phyloP scores from a whole-genome alignment of 2,797 vertebrate species.

The Myotis vivesi region DNA sequence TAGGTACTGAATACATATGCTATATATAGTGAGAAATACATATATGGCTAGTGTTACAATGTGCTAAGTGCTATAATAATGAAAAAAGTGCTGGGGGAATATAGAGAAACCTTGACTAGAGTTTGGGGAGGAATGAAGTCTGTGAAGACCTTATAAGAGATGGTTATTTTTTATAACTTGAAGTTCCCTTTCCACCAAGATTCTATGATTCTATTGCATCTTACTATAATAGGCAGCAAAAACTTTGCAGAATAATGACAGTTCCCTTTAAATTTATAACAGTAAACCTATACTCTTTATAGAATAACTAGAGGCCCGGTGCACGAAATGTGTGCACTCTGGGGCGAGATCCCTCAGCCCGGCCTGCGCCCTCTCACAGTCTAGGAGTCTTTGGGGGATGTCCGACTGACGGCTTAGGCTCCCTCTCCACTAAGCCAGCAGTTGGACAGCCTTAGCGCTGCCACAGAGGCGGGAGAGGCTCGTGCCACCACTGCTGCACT shows the following conservation, averaged over 20 bases:
- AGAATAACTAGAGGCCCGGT: not conserved
- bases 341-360: rapidly evolving
- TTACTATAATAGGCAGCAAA: not conserved
- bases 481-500: too few relatives aligned
- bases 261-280: slow-evolving; percentile 19
- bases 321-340: too few relatives aligned
- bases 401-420: too few relatives aligned
- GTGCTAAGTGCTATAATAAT: not conserved
- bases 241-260: slow-evolving; percentile 14
- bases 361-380: too few relatives aligned
- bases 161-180: slow-evolving; percentile 7
- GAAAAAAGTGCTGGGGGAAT: not conserved
- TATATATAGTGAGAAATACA: not conserved
- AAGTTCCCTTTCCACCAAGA: not conserved
- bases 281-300: not conserved
- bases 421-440: too few relatives aligned
- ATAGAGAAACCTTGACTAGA: not conserved
- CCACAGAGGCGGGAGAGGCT: too few relatives aligned
- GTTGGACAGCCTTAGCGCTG: too few relatives aligned
- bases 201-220: not conserved
- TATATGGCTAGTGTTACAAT: not conserved
- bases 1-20: not conserved
- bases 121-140: not conserved
- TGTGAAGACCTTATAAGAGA: not conserved
- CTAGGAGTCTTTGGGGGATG: too few relatives aligned